Evolutionary conservation across 2,113 vertebrate genomes (phyloP), one percentile per base, ranked within the genome.

Genomic region (Dermatemys mawii): DNA sequence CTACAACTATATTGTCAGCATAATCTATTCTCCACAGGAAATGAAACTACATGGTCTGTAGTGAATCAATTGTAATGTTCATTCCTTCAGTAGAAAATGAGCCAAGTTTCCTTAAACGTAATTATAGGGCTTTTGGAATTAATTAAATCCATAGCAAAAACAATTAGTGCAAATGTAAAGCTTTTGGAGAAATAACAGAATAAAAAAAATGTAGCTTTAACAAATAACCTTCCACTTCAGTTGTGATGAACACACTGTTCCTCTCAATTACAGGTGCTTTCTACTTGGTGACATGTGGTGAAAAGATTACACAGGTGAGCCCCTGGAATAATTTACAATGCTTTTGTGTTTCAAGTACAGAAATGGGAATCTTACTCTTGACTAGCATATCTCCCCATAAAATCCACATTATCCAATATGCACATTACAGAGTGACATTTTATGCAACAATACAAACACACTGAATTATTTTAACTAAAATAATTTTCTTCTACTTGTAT

Each of bases 71-170:
- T 79, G 27, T n/a, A 82, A 84, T 13, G 70, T 73, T 13, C 0
- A 79, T 84, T 89, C 88, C 51, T 44, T 41, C 16, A 80, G 3
- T 79, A 82, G 86, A 94, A 88, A 41, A 84, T 16, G 75, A 91
- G 78, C 3, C 11, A 75, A 32, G 75, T 0, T 5, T 83, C 78
- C 49, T 60, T 75, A 27, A 82, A 82, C 26, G 21, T 32, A 81
- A 49, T 75, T 94, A 46, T 54, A 50, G 49, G 49, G 49, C 14
- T 16, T 50, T 50, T 50, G 49, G 49, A 50, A 50, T 50, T 50
- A 50, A 50, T 50, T 13, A 50, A 16, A 50, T 50, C 14, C 49
- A 16, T 87, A 92, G 60, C 46, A 92, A 60, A 22, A 0, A 4
- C 7, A 89, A 79, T 82, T 76, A 87, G 73, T 8, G 85, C 2